phyloP scores from a whole-genome alignment of 92 coral and sea anemone species.

The Phenganax marumi region DNA sequence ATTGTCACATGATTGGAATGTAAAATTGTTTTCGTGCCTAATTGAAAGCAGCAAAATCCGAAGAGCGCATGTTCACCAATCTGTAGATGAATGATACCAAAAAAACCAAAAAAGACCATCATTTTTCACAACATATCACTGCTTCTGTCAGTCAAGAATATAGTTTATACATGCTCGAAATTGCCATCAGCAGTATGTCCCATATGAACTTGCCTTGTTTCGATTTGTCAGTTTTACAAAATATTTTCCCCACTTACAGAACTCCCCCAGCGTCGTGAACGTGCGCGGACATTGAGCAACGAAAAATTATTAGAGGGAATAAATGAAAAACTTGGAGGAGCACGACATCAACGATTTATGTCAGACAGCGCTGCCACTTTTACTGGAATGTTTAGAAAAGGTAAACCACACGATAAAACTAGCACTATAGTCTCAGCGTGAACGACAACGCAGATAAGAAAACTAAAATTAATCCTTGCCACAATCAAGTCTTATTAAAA shows the following conservation, averaged over 20 bases:
- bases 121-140: no score
- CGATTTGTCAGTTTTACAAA: no score
- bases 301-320: constrained; percentile 32
- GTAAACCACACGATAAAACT: background rate
- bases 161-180: no score
- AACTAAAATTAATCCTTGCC: no score
- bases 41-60: background rate
- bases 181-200: no score
- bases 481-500: no score
- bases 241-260: background rate
- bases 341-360: constrained; percentile 17
- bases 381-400: constrained; percentile 37
- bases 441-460: no score
- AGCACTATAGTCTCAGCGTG: no score
- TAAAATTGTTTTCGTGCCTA: background rate
- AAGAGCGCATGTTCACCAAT: background rate
- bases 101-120: no score
- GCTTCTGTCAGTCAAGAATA: no score
- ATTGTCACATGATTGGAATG: background rate
- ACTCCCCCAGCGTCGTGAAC: constrained; percentile 31
- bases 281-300: constrained; percentile 39
- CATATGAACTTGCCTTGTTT: no score
- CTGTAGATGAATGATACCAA: background rate
- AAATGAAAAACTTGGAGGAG: background rate
- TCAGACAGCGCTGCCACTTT: constrained; percentile 32